Base-by-base conservation (phyloP, 2,113 vertebrate species). In the Larimichthys crocea region DNA sequence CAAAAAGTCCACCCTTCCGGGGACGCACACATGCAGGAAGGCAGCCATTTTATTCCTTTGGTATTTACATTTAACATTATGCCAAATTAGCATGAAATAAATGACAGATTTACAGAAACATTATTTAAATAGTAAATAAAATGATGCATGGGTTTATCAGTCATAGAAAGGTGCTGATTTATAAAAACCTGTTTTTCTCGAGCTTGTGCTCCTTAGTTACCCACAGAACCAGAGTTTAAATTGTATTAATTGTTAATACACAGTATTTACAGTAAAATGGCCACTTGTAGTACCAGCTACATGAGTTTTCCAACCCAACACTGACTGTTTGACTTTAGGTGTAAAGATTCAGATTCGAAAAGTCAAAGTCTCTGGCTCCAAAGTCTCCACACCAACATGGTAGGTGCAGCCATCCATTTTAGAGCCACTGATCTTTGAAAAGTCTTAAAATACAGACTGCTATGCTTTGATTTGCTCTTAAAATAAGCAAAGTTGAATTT, bases 1-100 rank as follows among this genome's bases (percentile, higher is more conserved):
- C 98, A 98, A 97, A 96, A 96, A 96, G 96, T 97, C 98, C 98
- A 99, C 98, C 98, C 98, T 99, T 99, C 98, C 97, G 98, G 98
- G 98, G 98, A 99, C 98, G 98, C 95, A 99, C 98, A 99, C 98
- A 99, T 98, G 98, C 97, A 97, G 96, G 94, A 94, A 86, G 95
- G 96, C 96, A 96, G 97, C 98, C 98, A 99, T 99, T 99, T 98
- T 96, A 97, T 96, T 96, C 96, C 94, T 93, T 94, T 89, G 10
- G 87, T 62, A 60, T 63, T 82, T 52, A 63, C 31, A 22, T n/a
- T 65, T 59, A 63, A 55, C 57, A 72, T 22, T n/a, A 71, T 20
- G 24, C 31, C 79, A 76, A 69, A 66, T 88, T 15, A 50, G 20
- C 24, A 60, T 46, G 6, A 75, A 65, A 78, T 57, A 31, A 59